A percentile compares a stretch with the other conserved stretches of the same genome.
phyloP scores from a whole-genome alignment of 2,797 vertebrate genomes.

The Spheniscus humboldti region DNA sequence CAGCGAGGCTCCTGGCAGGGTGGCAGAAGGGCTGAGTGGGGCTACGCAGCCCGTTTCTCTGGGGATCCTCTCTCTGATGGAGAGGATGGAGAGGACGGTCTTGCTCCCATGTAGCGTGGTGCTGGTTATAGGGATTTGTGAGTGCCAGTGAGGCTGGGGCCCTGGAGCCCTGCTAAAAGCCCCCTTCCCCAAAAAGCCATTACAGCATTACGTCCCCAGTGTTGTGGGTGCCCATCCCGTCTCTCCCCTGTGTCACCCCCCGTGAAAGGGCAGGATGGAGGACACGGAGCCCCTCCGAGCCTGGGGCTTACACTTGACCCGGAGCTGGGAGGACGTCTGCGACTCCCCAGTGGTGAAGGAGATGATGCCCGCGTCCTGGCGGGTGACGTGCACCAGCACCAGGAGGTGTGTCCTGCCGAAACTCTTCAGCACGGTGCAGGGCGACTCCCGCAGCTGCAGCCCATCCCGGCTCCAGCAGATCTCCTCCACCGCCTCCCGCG shows the following conservation, averaged over 20 bases:
- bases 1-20: accelerated
- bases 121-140: not conserved
- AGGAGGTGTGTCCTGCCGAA: conserved; percentile 93
- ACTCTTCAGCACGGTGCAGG: conserved; percentile 88
- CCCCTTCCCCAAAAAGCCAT: not conserved
- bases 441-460: conserved; percentile 82
- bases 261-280: not conserved
- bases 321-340: conserved; percentile 89
- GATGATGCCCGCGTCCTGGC: conserved; percentile 88
- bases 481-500: conserved; percentile 85
- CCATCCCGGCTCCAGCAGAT: conserved; percentile 91
- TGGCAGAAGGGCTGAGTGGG: not conserved
- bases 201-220: accelerated
- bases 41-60: not conserved
- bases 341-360: conserved; percentile 88
- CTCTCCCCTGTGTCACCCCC: not conserved
- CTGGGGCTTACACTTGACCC: conserved; percentile 87
- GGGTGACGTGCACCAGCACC: conserved; percentile 92
- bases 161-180: not conserved
- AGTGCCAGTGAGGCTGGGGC: not conserved
- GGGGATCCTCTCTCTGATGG: not conserved
- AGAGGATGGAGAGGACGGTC: not conserved
- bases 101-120: not conserved
- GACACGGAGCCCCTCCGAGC: not conserved
- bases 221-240: not conserved